These are phyloP conservation scores for Bacillus rossius DNA, from an alignment of 1,140 invertebrate genomes.

Conservation along the genomic window DNA sequence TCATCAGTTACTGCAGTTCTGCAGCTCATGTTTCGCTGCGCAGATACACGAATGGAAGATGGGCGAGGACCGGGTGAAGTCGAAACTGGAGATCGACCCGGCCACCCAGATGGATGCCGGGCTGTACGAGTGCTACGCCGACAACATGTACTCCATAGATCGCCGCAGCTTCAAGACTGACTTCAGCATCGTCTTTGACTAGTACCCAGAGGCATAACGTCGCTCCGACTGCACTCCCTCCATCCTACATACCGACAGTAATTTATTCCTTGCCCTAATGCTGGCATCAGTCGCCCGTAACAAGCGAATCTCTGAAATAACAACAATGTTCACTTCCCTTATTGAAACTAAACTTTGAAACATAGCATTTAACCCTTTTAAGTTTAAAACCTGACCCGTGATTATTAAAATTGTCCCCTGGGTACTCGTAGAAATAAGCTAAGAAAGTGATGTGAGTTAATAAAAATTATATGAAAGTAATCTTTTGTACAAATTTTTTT, in stretches of 20 bases:
- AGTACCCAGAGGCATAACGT: conserved; percentile 21
- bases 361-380: background rate
- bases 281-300: too few species aligned
- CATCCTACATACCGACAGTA: too few species aligned
- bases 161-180: conserved; percentile 85
- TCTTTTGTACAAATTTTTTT: conserved; percentile 6
- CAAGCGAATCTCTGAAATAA: too few species aligned
- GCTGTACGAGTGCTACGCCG: conserved; percentile 84
- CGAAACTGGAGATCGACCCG: conserved; percentile 90
- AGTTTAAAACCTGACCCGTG: too few species aligned
- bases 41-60: conserved; percentile 85
- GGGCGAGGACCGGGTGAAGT: conserved; percentile 76
- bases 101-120: conserved; percentile 90
- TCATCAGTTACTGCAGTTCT: too few species aligned
- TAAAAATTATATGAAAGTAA: background rate
- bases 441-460: background rate
- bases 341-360: too few species aligned
- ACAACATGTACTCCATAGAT: conserved; percentile 92
- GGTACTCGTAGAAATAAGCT: too few species aligned
- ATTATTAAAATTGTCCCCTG: too few species aligned
- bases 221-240: too few species aligned
- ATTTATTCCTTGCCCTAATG: too few species aligned
- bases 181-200: conserved; percentile 86
- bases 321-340: too few species aligned
- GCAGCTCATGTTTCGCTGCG: conserved; percentile 6